Conservation (phyloP, 2,888 invertebrate genomes). For the Doris montereyensis region DNA sequence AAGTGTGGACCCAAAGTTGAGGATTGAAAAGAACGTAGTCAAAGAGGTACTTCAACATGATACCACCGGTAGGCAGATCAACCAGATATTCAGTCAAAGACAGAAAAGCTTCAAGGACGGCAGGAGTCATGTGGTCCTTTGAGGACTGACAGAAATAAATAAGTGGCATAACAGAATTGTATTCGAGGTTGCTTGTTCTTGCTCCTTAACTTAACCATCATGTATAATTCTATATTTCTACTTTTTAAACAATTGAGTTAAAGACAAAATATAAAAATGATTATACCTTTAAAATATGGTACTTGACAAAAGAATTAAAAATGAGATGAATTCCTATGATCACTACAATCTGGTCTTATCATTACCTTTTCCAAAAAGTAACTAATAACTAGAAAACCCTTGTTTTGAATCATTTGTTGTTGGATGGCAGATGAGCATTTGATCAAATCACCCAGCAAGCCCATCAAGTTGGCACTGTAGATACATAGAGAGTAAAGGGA, state of each 20-base stretch:
- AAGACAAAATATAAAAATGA: too few relatives aligned
- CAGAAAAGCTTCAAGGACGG: conserved; percentile 84
- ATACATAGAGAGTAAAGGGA: conserved; percentile 53
- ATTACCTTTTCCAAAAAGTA: conserved; percentile 90
- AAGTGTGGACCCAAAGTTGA: conserved; percentile 98
- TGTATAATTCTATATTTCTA: too few relatives aligned
- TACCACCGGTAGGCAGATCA: conserved; percentile 64
- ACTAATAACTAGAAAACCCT: conserved; percentile 98
- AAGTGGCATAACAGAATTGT: too few relatives aligned
- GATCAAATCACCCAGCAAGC: conserved; percentile 96
- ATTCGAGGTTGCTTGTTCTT: too few relatives aligned
- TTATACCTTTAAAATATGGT: too few relatives aligned
- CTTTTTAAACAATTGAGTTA: too few relatives aligned
- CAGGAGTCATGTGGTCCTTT: conserved; percentile 90
- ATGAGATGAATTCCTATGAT: too few relatives aligned
- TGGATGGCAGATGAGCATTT: conserved; percentile 98
- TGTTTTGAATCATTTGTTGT: conserved; percentile 99
- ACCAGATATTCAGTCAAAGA: conserved; percentile 72
- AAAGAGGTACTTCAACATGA: conserved; percentile 84
- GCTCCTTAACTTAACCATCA: too few relatives aligned
- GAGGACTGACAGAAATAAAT: conserved; percentile 64
- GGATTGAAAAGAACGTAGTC: conserved; percentile 99
- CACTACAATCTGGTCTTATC: too few relatives aligned
- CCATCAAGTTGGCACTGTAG: conserved; percentile 92
- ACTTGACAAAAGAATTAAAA: too few relatives aligned